phyloP scores from a whole-genome alignment of 2,113 vertebrate genomes.

The Spilogale gracilis region DNA sequence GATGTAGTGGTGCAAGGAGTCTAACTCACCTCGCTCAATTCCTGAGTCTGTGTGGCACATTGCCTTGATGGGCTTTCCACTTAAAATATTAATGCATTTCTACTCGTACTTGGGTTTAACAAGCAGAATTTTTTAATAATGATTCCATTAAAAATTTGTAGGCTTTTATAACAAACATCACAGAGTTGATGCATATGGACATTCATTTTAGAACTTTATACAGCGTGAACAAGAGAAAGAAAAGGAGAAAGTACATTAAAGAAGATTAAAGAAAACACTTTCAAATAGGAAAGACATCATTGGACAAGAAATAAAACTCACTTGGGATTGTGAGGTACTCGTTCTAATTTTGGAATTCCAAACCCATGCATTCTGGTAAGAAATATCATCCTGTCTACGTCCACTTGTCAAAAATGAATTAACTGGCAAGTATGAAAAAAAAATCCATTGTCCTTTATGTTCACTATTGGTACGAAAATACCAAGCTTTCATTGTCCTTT shows the following conservation, averaged over 20 bases:
- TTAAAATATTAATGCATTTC: background rate
- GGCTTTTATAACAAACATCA: conserved; percentile 19
- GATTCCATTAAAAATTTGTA: conserved; percentile 14
- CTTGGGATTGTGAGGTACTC: background rate
- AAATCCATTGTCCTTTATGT: background rate
- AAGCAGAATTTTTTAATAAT: conserved; percentile 7
- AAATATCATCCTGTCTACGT: background rate
- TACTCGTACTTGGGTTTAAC: background rate
- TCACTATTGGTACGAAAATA: background rate
- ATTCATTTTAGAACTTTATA: conserved; percentile 43
- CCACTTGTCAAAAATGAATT: background rate
- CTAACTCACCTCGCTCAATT: background rate
- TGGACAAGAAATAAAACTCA: background rate
- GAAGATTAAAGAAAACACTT: conserved; percentile 7
- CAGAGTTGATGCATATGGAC: background rate
- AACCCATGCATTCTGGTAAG: background rate
- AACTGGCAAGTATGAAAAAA: background rate
- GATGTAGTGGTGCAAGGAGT: background rate
- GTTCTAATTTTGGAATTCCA: background rate
- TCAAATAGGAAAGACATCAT: background rate
- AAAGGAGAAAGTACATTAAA: background rate
- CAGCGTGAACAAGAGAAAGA: background rate
- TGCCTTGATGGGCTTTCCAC: background rate
- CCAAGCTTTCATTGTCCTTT: background rate
- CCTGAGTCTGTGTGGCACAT: background rate